Conservation (phyloP, 2,888 invertebrate genomes). For the Amphipoea lucens region DNA sequence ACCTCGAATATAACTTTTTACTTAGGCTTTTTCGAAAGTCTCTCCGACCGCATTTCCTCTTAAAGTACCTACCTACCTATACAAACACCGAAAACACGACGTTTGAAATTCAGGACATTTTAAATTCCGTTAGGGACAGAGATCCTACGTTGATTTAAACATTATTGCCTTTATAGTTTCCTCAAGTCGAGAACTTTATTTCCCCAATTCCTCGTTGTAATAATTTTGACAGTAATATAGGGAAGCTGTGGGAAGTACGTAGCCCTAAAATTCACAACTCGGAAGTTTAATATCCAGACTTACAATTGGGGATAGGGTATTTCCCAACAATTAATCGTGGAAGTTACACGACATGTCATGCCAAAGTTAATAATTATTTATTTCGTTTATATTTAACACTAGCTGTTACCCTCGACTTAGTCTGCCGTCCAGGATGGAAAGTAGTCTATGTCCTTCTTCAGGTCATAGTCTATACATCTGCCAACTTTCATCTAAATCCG, state of each 20-base stretch:
- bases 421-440: not conserved
- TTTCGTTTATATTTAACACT: not conserved
- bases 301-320: slow-evolving; percentile 13
- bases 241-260: slow-evolving; percentile 8
- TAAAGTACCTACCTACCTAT: not conserved
- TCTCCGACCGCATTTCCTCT: too few relatives aligned
- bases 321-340: slow-evolving; percentile 10
- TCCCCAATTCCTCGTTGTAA: not conserved
- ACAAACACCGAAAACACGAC: not conserved
- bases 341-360: slow-evolving; percentile 3
- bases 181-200: not conserved
- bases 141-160: not conserved
- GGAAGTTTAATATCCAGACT: not conserved
- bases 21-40: too few relatives aligned
- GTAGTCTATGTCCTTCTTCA: too few relatives aligned
- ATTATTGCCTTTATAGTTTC: not conserved
- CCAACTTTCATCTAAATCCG: not conserved
- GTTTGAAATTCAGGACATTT: not conserved
- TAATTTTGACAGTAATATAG: not conserved
- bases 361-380: not conserved
- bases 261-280: not conserved
- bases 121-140: not conserved
- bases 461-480: not conserved
- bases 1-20: too few relatives aligned
- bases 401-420: not conserved